These are phyloP conservation scores for Agonopterix subpropinquella DNA, from an alignment of 2,888 invertebrate genomes.

Conservation along the genomic window DNA sequence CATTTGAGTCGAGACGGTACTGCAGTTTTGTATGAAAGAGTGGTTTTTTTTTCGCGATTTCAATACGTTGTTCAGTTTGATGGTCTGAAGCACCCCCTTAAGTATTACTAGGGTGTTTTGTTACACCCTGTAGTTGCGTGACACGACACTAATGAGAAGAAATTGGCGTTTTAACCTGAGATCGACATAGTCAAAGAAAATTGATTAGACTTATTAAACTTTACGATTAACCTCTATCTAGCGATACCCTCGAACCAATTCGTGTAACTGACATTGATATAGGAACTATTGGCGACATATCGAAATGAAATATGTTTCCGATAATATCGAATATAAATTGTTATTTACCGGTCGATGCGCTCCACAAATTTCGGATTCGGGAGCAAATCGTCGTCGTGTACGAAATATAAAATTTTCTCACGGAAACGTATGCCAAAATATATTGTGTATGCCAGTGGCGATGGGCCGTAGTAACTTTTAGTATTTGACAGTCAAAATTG, in stretches of 20 bases:
- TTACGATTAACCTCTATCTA: too few relatives aligned
- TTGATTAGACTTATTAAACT: too few relatives aligned
- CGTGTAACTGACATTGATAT: neutral
- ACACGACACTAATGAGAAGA: too few relatives aligned
- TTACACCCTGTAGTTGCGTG: too few relatives aligned
- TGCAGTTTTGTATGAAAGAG: too few relatives aligned
- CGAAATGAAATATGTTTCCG: slow-evolving; percentile 25
- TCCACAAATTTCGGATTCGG: slow-evolving; percentile 5
- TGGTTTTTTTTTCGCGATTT: too few relatives aligned
- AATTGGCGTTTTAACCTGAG: too few relatives aligned
- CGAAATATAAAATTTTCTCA: slow-evolving; percentile 12
- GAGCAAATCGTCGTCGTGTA: slow-evolving; percentile 10
- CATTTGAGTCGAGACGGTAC: too few relatives aligned
- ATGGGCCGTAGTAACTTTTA: slow-evolving; percentile 1
- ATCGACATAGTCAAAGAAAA: too few relatives aligned
- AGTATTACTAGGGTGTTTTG: too few relatives aligned
- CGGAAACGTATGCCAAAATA: slow-evolving; percentile 9
- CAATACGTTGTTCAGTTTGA: too few relatives aligned
- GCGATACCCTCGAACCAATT: neutral
- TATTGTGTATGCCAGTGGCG: slow-evolving; percentile 9
- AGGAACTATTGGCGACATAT: neutral
- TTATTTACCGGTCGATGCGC: slow-evolving; percentile 39
- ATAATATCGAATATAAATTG: slow-evolving; percentile 46
- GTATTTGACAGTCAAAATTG: neutral
- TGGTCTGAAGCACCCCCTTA: too few relatives aligned